These are phyloP conservation scores for Argyresthia albistria DNA, from an alignment of 2,888 invertebrate species.

Conservation along the genomic window DNA sequence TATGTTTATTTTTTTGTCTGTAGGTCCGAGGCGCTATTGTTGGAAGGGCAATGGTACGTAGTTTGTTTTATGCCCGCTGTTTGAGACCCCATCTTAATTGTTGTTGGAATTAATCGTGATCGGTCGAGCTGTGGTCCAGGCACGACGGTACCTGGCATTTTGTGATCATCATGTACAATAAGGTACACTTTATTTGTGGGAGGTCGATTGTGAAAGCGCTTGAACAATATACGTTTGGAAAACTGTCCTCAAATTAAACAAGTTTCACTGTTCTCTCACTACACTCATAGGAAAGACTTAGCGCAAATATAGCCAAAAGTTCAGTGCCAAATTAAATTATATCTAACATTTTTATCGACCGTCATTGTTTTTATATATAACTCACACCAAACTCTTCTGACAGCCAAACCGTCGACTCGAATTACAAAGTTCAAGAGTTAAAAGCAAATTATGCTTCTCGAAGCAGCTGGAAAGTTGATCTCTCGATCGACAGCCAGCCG, in stretches of 20 bases:
- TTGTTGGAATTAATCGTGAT: slow-evolving; percentile 36
- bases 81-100: slow-evolving; percentile 39
- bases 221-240: background rate
- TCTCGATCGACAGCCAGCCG: slow-evolving; percentile 35
- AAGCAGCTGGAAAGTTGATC: slow-evolving; percentile 20
- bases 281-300: too few relatives aligned
- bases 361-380: too few relatives aligned
- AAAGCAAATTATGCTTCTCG: too few relatives aligned
- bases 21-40: slow-evolving; percentile 37
- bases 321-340: too few relatives aligned
- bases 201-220: slow-evolving; percentile 10
- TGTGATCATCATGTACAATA: background rate
- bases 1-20: slow-evolving; percentile 49
- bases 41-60: slow-evolving; percentile 25
- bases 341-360: too few relatives aligned
- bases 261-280: too few relatives aligned
- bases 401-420: too few relatives aligned
- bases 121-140: slow-evolving; percentile 19
- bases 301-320: too few relatives aligned
- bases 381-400: too few relatives aligned
- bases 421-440: too few relatives aligned
- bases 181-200: slow-evolving; percentile 10
- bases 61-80: slow-evolving; percentile 54
- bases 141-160: slow-evolving; percentile 5
- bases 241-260: background rate